Evolutionary conservation across 2,888 invertebrate species (phyloP), one percentile per base, ranked within the genome.

Genomic region (Petrophora chlorosata): DNA sequence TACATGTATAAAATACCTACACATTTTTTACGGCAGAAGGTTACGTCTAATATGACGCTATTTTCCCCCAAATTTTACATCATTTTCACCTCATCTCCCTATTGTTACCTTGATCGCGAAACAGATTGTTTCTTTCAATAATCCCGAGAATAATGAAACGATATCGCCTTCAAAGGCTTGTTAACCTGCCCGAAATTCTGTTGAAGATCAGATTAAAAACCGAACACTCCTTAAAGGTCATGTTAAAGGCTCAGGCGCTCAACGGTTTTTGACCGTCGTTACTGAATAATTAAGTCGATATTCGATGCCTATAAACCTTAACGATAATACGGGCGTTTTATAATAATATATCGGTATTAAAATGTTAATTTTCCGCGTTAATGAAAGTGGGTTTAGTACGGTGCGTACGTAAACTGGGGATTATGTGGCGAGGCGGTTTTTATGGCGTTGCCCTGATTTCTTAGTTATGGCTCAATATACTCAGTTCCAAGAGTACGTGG

Each of bases 321-420:
- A 77, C 74, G 77, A 71, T 81, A 72, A 79, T 72, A 67, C 63
- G 46, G 63, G 59, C 76, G 73, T 80, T 79, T 81, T 82, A 83
- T 82, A 83, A 79, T 84, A 85, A 86, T 84, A 85, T 84, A 82
- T 83, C 76, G 76, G 76, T 76, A 79, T 89, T 85, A 87, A 88
- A 87, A 88, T 87, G 88, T 88, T 88, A 88, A 89, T 89, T 87
- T 82, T 63, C 73, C 62, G 75, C 77, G 76, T 79, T 87, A 88
- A 87, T 88, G 85, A 88, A 86, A 81, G 77, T 73, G 72, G 80
- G 76, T 84, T 88, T 83, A 87, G 83, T 83, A 67, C 73, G 77
- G 77, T 74, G 72, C 73, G 77, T 76, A 70, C 61, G 65, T 67
- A 85, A 87, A 87, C 77, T n/a, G 70, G 71, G 85, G 85, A 82